Percentiles rank a stretch among this genome's conserved stretches.
These are phyloP conservation scores for Apostichopus leukothele DNA, from an alignment of 53 echinoderm and acorn worm genomes.

Conservation along the genomic window DNA sequence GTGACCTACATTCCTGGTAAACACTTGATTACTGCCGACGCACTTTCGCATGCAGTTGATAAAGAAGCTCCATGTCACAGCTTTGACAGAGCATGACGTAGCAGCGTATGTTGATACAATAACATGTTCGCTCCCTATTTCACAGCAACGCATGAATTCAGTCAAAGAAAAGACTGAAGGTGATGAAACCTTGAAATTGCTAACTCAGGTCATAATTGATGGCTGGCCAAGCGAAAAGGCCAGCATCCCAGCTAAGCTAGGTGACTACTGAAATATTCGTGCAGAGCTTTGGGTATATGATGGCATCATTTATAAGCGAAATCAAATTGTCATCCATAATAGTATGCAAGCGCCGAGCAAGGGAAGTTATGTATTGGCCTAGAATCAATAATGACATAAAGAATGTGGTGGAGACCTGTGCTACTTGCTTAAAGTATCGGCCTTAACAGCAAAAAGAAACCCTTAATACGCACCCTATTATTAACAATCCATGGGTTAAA, in stretches of 20 bases:
- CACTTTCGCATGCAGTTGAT: conserved; percentile 35
- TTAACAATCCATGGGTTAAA: conserved; percentile 42
- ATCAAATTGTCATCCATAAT: conserved; percentile 49
- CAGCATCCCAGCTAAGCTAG: conserved; percentile 23
- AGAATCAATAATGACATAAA: conserved; percentile 52
- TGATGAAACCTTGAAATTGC: conserved; percentile 48
- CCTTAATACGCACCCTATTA: not conserved
- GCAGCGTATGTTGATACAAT: conserved; percentile 36
- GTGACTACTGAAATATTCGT: conserved; percentile 57
- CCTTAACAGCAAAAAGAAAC: conserved; percentile 16
- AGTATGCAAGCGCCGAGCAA: conserved; percentile 53
- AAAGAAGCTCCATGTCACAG: conserved; percentile 15
- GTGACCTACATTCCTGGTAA: conserved; percentile 49
- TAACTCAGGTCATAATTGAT: conserved; percentile 25
- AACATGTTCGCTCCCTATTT: conserved; percentile 24
- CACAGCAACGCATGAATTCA: conserved; percentile 23
- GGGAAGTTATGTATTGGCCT: conserved; percentile 60
- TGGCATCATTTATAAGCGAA: conserved; percentile 49
- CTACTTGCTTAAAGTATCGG: conserved; percentile 22
- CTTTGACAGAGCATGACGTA: conserved; percentile 34
- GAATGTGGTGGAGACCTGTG: conserved; percentile 9
- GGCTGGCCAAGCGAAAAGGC: conserved; percentile 51
- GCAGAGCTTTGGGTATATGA: conserved; percentile 44
- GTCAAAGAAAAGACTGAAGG: conserved; percentile 45
- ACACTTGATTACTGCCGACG: conserved; percentile 43